Base-by-base conservation (phyloP, 2,888 invertebrate species). In the Drosophila niveifrons region DNA sequence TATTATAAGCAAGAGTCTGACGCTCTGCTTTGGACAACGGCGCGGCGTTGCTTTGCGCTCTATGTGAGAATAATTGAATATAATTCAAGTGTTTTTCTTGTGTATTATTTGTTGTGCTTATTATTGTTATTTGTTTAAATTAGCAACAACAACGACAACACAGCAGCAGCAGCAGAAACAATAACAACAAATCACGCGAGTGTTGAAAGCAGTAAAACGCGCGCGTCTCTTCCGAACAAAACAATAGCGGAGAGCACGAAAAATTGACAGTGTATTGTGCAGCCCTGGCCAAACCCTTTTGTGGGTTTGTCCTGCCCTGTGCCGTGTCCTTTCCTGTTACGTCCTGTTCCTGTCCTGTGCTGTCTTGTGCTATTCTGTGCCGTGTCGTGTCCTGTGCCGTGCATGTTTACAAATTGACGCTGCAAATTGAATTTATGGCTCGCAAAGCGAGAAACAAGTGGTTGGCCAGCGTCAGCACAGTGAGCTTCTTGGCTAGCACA, bases 91-190 rank as follows among this genome's bases (percentile, higher is more conserved):
- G 88, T 87, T 84, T 84, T 84, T 78, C 82, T 80, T 87, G 86
- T 84, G 86, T 83, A 80, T 77, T 79, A 77, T 87, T 81, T 79
- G 87, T 84, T 81, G 79, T 77, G 69, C 75, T 84, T 81, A 76
- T 87, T 84, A 85, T 84, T 84, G 85, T 87, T 84, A 87, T 84
- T 84, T 84, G 83, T 84, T 82, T 87, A 84, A 84, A 84, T 84
- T 72, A 82, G 66, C 85, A 84, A 68, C 56, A 77, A 81, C 80
- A 80, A 66, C 74, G 71, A 34, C 48, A 64, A 55, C 41, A 23
- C 48, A 75, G 61, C 9, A 13, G 34, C 61, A 72, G 75, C 36
- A 39, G n/a, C n/a, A 43, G 63, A 78, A 68, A 65, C 15, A 68
- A 44, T 46, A 72, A 64, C 55, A 69, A 68, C 59, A 72, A 72